These are phyloP conservation scores for Squalus acanthias DNA, from an alignment of 2,797 vertebrate species.

Conservation along the genomic window DNA sequence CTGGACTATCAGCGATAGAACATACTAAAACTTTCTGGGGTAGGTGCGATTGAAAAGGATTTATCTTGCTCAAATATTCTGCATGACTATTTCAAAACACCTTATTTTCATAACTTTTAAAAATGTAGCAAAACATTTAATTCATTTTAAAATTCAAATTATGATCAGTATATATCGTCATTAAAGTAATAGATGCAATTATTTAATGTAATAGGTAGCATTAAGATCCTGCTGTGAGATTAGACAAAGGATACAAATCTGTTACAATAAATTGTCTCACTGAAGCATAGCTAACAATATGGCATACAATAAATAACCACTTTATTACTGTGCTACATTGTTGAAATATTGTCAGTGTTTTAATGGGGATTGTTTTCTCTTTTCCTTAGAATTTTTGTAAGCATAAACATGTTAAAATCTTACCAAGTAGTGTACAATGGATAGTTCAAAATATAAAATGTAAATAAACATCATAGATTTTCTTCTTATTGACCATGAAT, in stretches of 20 bases:
- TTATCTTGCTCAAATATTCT: not conserved
- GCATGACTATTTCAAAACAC: not conserved
- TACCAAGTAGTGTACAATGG: not conserved
- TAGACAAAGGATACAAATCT: not conserved
- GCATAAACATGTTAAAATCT: not conserved
- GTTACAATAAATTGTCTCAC: not conserved
- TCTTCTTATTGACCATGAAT: not conserved
- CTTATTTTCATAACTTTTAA: not conserved
- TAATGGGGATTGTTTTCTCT: not conserved
- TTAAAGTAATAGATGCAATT: not conserved
- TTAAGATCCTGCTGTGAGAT: not conserved
- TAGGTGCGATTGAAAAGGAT: not conserved
- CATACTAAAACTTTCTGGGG: not conserved
- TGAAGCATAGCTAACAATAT: not conserved
- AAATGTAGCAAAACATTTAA: not conserved
- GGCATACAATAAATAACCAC: not conserved
- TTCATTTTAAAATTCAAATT: not conserved
- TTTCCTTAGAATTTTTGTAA: not conserved
- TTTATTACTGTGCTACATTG: not conserved
- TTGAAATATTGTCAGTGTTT: not conserved
- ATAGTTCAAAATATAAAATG: not conserved
- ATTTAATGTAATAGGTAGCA: not conserved
- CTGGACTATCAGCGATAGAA: slow-evolving; percentile 16
- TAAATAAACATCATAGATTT: not conserved
- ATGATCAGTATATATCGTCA: not conserved